Base-by-base conservation (phyloP, 2,113 vertebrate species). In the Nycticorax nycticorax region DNA sequence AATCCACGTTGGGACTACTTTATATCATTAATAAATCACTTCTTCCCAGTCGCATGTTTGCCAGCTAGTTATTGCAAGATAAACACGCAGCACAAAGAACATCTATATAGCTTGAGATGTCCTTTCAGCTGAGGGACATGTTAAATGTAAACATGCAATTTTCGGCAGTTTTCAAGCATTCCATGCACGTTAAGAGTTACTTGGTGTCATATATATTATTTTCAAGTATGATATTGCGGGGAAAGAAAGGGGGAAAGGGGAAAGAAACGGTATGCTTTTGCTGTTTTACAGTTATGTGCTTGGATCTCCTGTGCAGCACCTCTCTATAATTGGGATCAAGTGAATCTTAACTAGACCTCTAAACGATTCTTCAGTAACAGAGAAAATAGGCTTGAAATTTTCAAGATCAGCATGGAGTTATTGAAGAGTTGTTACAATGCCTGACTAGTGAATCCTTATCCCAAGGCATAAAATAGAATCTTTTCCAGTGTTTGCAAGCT, bases 1-100 rank as follows among this genome's bases (percentile, higher is more conserved):
- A 93, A 94, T 88, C 87, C 71, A 88, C 48, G 47, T 32, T 92
- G 94, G 50, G 92, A 43, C 33, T 71, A 21, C 64, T 96, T 87
- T 69, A 57, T 75, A 63, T 66, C 50, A 6, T 76, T 84, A 89
- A 88, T 52, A 93, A 81, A 91, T 48, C 28, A 26, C 56, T 47
- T 59, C 52, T 75, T 84, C 47, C 33, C 47, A 91, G 55, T 68
- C 86, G 8, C 24, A 5, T 45, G 18, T 73, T 74, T 53, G 52
- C 55, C 50, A 77, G 4, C 11, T 43, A 62, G 30, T 66, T 84
- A 26, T 6, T 77, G 66, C 86, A 71, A 81, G 80, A 75, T 66
- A 89, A 95, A 74, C 37, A 30, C 18, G 4, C 10, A 52, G 47
- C 52, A 71, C 55, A 55, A 77, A 84, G 79, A 27, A 35, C 6